Conservation (phyloP, 1,140 invertebrate species). For the Drosophila carrolli region DNA sequence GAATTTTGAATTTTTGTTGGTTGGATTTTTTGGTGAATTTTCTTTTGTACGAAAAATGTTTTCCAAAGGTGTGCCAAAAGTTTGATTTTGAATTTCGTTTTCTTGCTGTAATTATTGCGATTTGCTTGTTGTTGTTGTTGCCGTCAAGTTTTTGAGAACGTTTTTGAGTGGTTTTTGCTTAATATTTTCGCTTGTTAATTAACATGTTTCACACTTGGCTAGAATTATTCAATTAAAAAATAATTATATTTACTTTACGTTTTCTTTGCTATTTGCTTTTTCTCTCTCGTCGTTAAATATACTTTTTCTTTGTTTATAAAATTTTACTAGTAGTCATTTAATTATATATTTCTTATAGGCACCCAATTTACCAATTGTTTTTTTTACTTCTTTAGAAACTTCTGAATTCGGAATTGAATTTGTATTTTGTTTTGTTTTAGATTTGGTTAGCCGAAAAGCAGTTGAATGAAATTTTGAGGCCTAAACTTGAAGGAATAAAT, state of each 20-base stretch:
- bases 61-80: slow-evolving; percentile 84
- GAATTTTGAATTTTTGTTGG: slow-evolving; percentile 72
- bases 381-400: slow-evolving; percentile 48
- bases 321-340: slow-evolving; percentile 83
- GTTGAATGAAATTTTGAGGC: slow-evolving; percentile 54
- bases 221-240: slow-evolving; percentile 61
- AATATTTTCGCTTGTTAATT: slow-evolving; percentile 36
- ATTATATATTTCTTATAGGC: slow-evolving; percentile 82
- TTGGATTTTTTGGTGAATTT: slow-evolving; percentile 29
- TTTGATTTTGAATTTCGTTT: slow-evolving; percentile 69
- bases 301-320: slow-evolving; percentile 76
- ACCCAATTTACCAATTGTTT: slow-evolving; percentile 84
- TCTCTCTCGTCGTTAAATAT: slow-evolving; percentile 57
- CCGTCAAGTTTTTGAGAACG: slow-evolving; percentile 78
- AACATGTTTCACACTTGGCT: slow-evolving; percentile 57
- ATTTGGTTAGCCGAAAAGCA: slow-evolving; percentile 31
- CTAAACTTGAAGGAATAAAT: slow-evolving; percentile 24
- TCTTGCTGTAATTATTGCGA: slow-evolving; percentile 44
- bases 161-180: slow-evolving; percentile 82
- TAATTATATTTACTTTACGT: slow-evolving; percentile 60
- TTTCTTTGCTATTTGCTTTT: slow-evolving; percentile 58
- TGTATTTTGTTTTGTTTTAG: slow-evolving; percentile 13
- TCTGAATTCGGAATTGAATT: slow-evolving; percentile 41
- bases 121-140: slow-evolving; percentile 49
- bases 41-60: slow-evolving; percentile 75